Conservation (phyloP, 2,113 vertebrate species). For the Grammomys surdaster region DNA sequence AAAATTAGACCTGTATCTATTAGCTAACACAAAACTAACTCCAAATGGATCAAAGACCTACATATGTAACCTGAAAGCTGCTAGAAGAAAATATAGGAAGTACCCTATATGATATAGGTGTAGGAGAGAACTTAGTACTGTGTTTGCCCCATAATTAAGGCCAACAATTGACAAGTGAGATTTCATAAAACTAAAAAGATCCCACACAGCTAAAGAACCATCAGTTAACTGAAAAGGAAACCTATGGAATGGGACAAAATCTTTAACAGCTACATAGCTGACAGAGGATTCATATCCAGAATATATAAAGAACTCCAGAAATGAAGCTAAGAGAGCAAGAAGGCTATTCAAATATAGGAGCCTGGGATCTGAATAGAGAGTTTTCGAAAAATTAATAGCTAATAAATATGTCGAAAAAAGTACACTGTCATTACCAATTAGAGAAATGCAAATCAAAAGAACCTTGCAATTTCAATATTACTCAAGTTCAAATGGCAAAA, state of each 20-base stretch:
- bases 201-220: neutral
- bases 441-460: neutral
- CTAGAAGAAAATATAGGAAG: neutral
- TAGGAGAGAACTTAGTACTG: neutral
- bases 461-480: neutral
- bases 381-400: too few species aligned
- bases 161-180: neutral
- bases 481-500: neutral
- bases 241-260: neutral
- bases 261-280: neutral
- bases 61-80: neutral
- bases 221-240: neutral
- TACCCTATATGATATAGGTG: neutral
- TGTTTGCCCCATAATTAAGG: neutral
- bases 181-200: neutral
- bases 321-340: neutral
- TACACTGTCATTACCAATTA: neutral
- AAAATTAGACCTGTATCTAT: neutral
- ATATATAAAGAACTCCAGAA: neutral
- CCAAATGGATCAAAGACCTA: neutral
- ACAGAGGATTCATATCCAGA: neutral
- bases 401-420: neutral
- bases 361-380: neutral
- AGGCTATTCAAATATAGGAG: neutral
- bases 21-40: neutral